Evolutionary conservation across 2,888 invertebrate species (phyloP), one percentile per base, ranked within the genome.

Genomic region (Pachymerium ferrugineum): DNA sequence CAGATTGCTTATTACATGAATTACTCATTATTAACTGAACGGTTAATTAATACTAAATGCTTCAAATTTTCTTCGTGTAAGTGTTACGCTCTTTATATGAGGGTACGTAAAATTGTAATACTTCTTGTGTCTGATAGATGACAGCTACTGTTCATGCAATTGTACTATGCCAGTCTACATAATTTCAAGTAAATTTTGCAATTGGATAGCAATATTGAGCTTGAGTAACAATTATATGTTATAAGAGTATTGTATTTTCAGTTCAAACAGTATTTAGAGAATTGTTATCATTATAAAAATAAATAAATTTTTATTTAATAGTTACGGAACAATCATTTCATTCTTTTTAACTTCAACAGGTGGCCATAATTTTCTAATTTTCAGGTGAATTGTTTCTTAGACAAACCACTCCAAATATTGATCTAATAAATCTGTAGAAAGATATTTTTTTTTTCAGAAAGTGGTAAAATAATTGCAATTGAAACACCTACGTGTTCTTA

Each of bases 281-380:
- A n/a, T n/a, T n/a, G n/a, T n/a, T n/a, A n/a, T n/a, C n/a, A n/a
- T n/a, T n/a, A n/a, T n/a, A n/a, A n/a, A n/a, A n/a, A n/a, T n/a
- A n/a, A n/a, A n/a, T n/a, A n/a, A n/a, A n/a, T n/a, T n/a, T n/a
- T n/a, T n/a, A n/a, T n/a, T n/a, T n/a, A n/a, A n/a, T n/a, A n/a
- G n/a, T n/a, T n/a, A n/a, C n/a, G n/a, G n/a, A n/a, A n/a, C n/a
- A n/a, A n/a, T n/a, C n/a, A n/a, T n/a, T n/a, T n/a, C n/a, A n/a
- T n/a, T n/a, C n/a, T n/a, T n/a, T n/a, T n/a, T n/a, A n/a, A n/a
- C n/a, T n/a, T n/a, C n/a, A n/a, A n/a, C n/a, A 6, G 95, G 95
- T 8, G 97, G 97, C 97, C 97, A 97, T 73, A 86, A 83, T 14
- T 87, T 78, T 0, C 87, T 85, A 0, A 91, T 84, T 82, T 92